Conservation (phyloP, 2,113 vertebrate genomes). For the Ia io region DNA sequence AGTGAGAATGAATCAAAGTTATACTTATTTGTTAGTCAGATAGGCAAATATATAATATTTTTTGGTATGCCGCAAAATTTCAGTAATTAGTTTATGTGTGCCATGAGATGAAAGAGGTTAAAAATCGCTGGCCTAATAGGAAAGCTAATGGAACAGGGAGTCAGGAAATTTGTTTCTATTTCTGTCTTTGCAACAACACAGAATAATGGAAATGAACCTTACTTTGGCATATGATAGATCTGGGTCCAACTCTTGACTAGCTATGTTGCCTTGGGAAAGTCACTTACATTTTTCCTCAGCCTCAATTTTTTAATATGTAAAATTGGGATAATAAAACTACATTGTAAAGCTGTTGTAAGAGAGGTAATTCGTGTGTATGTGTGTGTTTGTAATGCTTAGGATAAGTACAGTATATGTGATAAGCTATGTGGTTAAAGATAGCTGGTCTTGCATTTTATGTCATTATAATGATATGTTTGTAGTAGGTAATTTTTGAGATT, state of each 20-base stretch:
- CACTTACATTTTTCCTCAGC: conserved; percentile 4
- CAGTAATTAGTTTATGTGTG: neutral
- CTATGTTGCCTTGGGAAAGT: neutral
- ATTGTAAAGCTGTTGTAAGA: neutral
- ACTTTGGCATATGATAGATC: neutral
- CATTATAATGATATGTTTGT: neutral
- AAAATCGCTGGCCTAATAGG: neutral
- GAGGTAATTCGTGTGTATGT: neutral
- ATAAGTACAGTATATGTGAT: neutral
- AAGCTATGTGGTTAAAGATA: neutral
- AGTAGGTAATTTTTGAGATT: neutral
- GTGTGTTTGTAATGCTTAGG: neutral
- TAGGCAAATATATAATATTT: neutral
- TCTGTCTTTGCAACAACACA: neutral
- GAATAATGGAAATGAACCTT: neutral
- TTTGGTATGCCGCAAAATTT: neutral
- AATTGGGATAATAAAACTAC: neutral
- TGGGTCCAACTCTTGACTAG: conserved; percentile 23
- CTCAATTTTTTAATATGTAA: conserved; percentile 16
- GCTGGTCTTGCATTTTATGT: neutral
- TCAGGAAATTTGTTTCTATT: conserved; percentile 34
- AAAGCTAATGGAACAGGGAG: neutral
- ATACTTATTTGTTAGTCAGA: neutral
- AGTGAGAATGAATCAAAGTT: neutral
- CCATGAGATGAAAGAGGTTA: neutral